Conservation (phyloP, 2,113 vertebrate species). For the Gila orcuttii region DNA sequence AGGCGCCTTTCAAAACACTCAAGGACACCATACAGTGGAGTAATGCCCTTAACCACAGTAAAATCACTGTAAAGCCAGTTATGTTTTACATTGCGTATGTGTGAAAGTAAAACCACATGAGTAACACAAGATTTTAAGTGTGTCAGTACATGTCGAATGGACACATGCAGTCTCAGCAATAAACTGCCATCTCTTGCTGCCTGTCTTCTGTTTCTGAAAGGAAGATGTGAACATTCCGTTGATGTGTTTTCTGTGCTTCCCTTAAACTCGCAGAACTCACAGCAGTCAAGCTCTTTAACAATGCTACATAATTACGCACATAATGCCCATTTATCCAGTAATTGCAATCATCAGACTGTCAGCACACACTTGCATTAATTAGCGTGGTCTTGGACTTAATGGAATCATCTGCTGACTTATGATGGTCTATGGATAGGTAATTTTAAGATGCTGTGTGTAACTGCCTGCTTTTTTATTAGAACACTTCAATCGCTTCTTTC, state of each 20-base stretch:
- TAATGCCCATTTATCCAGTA: constrained; percentile 28
- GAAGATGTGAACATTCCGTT: background rate
- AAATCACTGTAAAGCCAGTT: background rate
- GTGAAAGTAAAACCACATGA: too few species aligned
- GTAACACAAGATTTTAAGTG: background rate
- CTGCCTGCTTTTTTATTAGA: constrained; percentile 26
- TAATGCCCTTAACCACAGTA: background rate
- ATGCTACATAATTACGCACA: constrained; percentile 33
- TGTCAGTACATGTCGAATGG: background rate
- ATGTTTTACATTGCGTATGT: background rate
- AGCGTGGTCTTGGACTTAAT: constrained; percentile 8
- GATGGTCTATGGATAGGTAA: constrained; percentile 10
- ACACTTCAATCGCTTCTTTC: constrained; percentile 14
- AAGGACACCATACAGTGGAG: too few species aligned
- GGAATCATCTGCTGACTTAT: constrained; percentile 39
- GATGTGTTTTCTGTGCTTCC: background rate
- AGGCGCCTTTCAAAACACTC: too few species aligned
- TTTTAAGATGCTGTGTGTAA: constrained; percentile 37
- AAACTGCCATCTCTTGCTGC: background rate
- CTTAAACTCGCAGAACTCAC: constrained; percentile 5
- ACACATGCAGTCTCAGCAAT: background rate
- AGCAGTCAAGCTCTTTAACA: constrained; percentile 39
- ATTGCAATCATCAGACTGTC: constrained; percentile 42
- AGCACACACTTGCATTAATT: constrained; percentile 33
- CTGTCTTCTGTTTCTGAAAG: constrained; percentile 15